These are phyloP conservation scores for Myotis daubentonii DNA, from an alignment of 2,797 vertebrate species.

Conservation along the genomic window DNA sequence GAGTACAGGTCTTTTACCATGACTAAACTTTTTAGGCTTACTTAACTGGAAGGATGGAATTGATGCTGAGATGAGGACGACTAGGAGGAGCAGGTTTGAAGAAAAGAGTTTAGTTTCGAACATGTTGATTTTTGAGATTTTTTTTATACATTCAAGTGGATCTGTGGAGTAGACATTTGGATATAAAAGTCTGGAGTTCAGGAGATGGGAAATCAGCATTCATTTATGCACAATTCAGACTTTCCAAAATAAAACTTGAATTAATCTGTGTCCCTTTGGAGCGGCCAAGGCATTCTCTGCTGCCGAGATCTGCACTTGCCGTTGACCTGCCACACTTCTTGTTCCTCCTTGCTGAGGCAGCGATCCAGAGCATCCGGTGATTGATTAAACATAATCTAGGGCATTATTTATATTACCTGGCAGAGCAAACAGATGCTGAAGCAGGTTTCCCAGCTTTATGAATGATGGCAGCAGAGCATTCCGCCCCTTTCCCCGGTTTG, in stretches of 20 bases:
- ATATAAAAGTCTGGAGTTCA: neutral
- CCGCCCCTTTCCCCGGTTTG: neutral
- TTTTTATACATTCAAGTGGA: neutral
- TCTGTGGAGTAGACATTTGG: neutral
- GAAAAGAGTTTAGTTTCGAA: conserved; percentile 1
- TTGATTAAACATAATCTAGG: neutral
- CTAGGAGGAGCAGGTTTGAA: neutral
- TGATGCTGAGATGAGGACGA: neutral
- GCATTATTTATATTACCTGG: conserved; percentile 25
- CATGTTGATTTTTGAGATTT: neutral
- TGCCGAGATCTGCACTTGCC: neutral
- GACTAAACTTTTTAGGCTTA: neutral
- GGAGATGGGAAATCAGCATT: neutral
- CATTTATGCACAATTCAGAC: neutral
- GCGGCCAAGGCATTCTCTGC: neutral
- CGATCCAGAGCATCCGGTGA: neutral
- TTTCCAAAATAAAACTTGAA: neutral
- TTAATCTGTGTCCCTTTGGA: neutral
- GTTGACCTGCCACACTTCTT: neutral
- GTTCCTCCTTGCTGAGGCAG: neutral
- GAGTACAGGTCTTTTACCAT: too few species aligned
- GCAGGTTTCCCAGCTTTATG: neutral
- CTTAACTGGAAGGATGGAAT: neutral
- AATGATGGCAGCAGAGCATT: neutral
- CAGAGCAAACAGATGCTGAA: neutral